Base-by-base conservation (phyloP, 1,140 invertebrate species). In the Drosophila obscura region DNA sequence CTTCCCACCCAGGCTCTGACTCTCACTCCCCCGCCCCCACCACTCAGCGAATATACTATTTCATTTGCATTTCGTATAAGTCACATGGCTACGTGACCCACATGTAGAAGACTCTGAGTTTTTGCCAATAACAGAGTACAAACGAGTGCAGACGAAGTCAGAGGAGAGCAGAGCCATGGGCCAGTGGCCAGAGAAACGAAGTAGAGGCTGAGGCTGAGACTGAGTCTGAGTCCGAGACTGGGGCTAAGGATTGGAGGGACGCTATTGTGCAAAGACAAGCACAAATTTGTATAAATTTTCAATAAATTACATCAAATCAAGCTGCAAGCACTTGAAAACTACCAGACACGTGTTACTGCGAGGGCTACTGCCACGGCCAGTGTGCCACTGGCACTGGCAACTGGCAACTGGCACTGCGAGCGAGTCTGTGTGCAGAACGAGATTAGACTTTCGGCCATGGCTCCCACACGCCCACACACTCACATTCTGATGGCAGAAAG, bases 51-150 rank as follows among this genome's bases (percentile, higher is more conserved):
- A 75, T 75, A 73, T 73, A 73, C 60, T 76, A 71, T 76, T 79
- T 83, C 65, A 82, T 82, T 82, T 83, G 80, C 80, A 83, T 82
- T 82, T 82, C 50, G 75, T 79, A 83, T 79, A 79, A 82, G 80
- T 82, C 80, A 74, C 71, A 74, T 78, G 56, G 65, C 61, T 66
- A 83, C 80, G 80, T 82, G 80, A 82, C 80, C 71, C 64, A 75
- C 80, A 82, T 82, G 56, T 41, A 67, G 15, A 77, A 73, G 28
- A 52, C 58, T 55, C 50, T 39, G 69, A 73, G 65, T 69, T 69
- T 68, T 68, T 69, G 64, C 66, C 66, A 69, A 69, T 68, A 49
- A 48, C 65, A 45, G 31, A 71, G 52, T 58, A 58, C 67, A 71
- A 73, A 73, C 71, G 71, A 73, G 69, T 64, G 55, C 45, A 51